Evolutionary conservation across 2,113 vertebrate species (phyloP).

Genomic region (Chaetodon trifascialis): DNA sequence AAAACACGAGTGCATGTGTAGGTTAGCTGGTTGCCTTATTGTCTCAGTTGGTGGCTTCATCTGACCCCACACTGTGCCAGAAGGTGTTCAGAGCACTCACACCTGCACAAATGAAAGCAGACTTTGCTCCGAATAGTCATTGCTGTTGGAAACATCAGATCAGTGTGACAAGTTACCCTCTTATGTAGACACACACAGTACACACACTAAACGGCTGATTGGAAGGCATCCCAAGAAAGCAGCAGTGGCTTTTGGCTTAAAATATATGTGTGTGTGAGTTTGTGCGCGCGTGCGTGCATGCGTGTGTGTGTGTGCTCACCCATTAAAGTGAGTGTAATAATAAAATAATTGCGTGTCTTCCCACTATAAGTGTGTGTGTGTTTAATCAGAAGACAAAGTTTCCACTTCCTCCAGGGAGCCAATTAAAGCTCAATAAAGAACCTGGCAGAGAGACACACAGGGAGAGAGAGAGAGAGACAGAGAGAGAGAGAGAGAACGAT

Average conservation of each 20-base stretch:
- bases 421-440: conserved; percentile 80
- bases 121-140: conserved; percentile 49
- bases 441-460: conserved; percentile 52
- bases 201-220: conserved; percentile 29
- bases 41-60: conserved; percentile 24
- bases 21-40: conserved; percentile 21
- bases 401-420: conserved; percentile 77
- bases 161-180: conserved; percentile 46
- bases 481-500: conserved; percentile 15
- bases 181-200: conserved; percentile 40
- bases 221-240: conserved; percentile 49
- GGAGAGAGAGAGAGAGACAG: conserved; percentile 31
- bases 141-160: conserved; percentile 52
- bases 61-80: conserved; percentile 41
- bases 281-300: not conserved
- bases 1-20: not conserved
- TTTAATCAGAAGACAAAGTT: conserved; percentile 76
- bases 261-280: conserved; percentile 35
- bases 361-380: conserved; percentile 61
- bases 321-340: conserved; percentile 62
- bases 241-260: conserved; percentile 42
- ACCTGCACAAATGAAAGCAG: conserved; percentile 25
- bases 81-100: conserved; percentile 44
- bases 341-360: conserved; percentile 70
- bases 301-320: conserved; percentile 32